Conservation (phyloP, 2,888 invertebrate species). For the Dasysyrphus albostriatus region DNA sequence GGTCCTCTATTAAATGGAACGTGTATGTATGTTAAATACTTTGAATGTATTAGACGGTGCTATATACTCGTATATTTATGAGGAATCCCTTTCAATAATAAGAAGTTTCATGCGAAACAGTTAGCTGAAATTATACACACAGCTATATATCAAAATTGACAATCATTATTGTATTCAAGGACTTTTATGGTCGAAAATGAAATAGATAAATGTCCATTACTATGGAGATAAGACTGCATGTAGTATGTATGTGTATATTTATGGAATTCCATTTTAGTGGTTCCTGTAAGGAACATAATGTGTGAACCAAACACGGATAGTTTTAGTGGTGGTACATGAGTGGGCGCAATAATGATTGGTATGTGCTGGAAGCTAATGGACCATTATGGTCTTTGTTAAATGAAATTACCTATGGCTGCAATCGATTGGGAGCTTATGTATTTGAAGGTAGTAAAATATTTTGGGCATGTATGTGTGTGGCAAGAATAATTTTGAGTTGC, state of each 20-base stretch:
- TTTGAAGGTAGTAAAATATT: background rate
- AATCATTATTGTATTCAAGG: background rate
- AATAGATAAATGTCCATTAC: slow-evolving; percentile 12
- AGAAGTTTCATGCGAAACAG: background rate
- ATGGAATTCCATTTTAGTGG: slow-evolving; percentile 14
- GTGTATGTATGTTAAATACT: background rate
- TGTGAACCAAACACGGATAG: background rate
- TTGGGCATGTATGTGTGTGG: background rate
- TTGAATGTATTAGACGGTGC: background rate
- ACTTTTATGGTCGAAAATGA: background rate
- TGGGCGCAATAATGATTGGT: slow-evolving; percentile 14
- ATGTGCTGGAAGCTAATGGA: slow-evolving; percentile 10
- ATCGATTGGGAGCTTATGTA: background rate
- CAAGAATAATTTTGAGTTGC: background rate
- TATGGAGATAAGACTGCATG: background rate
- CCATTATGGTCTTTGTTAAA: slow-evolving; percentile 11
- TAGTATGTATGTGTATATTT: background rate
- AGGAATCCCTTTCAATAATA: background rate
- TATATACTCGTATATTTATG: too few relatives aligned
- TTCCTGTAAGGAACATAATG: background rate
- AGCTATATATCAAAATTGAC: slow-evolving; percentile 5
- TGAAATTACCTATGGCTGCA: background rate
- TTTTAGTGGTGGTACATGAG: background rate
- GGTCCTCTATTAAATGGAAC: background rate
- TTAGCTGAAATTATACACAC: background rate